A percentile compares a stretch with the other conserved stretches of the same genome.
Evolutionary conservation across 2,797 vertebrate genomes (phyloP).

Genomic region (Microchirus variegatus): DNA sequence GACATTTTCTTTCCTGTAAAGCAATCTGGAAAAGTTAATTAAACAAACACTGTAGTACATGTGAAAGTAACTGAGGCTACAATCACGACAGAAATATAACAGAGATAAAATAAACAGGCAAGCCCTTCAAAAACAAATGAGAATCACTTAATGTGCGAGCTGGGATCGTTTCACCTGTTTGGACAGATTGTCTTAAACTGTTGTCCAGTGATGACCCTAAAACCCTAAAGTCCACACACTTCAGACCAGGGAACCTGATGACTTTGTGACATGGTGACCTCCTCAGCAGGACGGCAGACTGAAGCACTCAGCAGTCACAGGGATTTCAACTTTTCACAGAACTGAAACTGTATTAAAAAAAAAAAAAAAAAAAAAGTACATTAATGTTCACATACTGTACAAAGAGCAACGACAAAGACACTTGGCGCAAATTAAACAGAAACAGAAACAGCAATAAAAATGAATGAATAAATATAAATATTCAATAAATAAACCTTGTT

Average conservation of each 20-base stretch:
- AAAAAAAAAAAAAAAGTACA: neutral
- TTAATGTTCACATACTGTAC: too few species aligned
- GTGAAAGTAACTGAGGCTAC: too few species aligned
- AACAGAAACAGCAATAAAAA: too few species aligned
- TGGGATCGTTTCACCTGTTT: conserved; percentile 37
- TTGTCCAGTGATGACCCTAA: conserved; percentile 32
- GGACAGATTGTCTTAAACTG: conserved; percentile 46
- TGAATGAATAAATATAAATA: too few species aligned
- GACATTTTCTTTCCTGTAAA: too few species aligned
- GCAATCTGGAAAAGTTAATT: too few species aligned
- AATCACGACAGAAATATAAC: neutral
- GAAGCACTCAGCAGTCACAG: conserved; percentile 17
- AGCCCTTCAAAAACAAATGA: conserved; percentile 10
- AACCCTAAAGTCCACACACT: neutral
- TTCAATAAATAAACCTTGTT: too few species aligned
- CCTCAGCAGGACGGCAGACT: conserved; percentile 74
- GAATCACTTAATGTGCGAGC: conserved; percentile 1
- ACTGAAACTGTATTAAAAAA: too few species aligned
- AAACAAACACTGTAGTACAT: too few species aligned
- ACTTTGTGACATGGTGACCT: conserved; percentile 69
- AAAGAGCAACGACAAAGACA: too few species aligned
- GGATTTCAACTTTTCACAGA: neutral
- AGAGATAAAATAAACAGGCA: conserved; percentile 20
- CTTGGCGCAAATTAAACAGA: too few species aligned
- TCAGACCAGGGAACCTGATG: conserved; percentile 75